A percentile compares a stretch with the other conserved stretches of the same genome.
phyloP scores from a whole-genome alignment of 2,797 vertebrate species.

The Gymnopithys bicolor region DNA sequence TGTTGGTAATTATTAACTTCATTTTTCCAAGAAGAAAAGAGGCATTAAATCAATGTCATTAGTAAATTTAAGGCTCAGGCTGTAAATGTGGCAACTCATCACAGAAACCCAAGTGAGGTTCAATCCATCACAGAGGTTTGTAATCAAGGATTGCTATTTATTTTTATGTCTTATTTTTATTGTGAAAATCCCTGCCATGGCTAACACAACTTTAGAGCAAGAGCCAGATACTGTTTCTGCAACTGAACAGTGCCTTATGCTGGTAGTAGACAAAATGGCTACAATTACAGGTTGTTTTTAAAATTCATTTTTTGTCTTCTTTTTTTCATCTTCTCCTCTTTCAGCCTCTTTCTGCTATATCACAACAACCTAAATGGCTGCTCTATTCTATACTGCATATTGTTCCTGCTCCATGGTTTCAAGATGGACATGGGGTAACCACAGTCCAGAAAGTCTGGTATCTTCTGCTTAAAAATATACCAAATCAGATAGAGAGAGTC shows the following conservation, averaged over 20 bases:
- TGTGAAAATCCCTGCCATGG: slow-evolving; percentile 4
- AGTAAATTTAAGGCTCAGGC: slow-evolving; percentile 8
- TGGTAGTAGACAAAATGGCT: neutral
- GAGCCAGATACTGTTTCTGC: neutral
- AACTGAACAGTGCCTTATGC: neutral
- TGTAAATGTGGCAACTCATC: neutral
- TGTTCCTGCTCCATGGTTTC: neutral
- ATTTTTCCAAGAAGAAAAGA: slow-evolving; percentile 41
- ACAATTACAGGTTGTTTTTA: neutral
- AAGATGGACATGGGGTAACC: neutral
- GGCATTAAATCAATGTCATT: slow-evolving; percentile 42
- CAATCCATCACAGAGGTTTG: neutral
- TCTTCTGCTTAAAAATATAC: neutral
- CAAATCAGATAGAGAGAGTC: neutral
- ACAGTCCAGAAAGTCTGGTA: neutral
- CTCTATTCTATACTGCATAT: neutral
- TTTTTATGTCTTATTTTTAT: slow-evolving; percentile 15
- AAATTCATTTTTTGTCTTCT: neutral
- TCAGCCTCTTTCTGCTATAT: neutral
- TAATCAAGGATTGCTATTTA: neutral
- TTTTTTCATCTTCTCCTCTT: neutral
- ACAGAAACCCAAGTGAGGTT: slow-evolving; percentile 7
- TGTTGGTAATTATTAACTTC: slow-evolving; percentile 42
- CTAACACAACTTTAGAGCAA: neutral
- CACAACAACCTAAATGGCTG: neutral